Percentiles rank a stretch among this genome's conserved stretches.
phyloP scores from a whole-genome alignment of 2,113 vertebrate species.

The Lampris incognitus region DNA sequence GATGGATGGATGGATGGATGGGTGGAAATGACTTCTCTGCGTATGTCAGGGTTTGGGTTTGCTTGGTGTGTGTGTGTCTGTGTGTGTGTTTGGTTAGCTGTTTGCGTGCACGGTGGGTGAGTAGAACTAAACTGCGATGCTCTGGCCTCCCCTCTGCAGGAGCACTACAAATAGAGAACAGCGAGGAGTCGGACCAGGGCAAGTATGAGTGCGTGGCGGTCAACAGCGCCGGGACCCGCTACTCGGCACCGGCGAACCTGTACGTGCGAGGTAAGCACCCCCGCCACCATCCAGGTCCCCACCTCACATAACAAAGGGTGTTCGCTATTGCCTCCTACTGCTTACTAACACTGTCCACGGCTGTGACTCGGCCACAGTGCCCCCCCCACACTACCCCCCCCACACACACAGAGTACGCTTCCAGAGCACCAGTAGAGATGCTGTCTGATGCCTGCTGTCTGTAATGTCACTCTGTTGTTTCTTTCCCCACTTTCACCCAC shows the following conservation, averaged over 20 bases:
- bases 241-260: constrained; percentile 96
- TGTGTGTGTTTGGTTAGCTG: background rate
- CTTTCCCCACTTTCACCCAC: constrained; percentile 4
- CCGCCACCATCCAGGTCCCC: constrained; percentile 29
- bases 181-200: constrained; percentile 98
- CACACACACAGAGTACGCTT: too few relatives aligned
- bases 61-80: background rate
- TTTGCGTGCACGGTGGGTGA: background rate
- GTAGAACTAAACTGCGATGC: constrained; percentile 30
- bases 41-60: too few relatives aligned
- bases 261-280: constrained; percentile 95
- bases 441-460: constrained; percentile 5
- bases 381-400: too few relatives aligned
- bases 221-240: constrained; percentile 95
- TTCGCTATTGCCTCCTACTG: too few relatives aligned
- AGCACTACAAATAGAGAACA: constrained; percentile 97
- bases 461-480: constrained; percentile 13
- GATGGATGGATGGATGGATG: too few relatives aligned
- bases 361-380: too few relatives aligned
- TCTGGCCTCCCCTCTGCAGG: constrained; percentile 83
- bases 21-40: too few relatives aligned
- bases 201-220: constrained; percentile 98
- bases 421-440: too few relatives aligned
- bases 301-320: background rate
- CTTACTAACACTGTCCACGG: too few relatives aligned